Evolutionary conservation across 2,888 invertebrate species (phyloP).

Genomic region (Thalpophila matura): DNA sequence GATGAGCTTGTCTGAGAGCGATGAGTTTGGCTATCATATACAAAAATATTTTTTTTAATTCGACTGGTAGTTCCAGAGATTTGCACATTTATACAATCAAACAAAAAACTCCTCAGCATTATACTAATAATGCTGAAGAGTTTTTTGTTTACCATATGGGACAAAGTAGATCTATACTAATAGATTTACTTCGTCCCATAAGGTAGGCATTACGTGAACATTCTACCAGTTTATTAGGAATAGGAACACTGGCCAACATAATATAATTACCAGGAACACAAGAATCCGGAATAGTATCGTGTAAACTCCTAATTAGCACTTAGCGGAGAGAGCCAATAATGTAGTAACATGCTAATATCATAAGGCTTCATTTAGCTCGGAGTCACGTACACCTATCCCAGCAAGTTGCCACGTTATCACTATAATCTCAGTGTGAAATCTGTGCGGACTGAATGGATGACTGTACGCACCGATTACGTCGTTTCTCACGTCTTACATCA

Average conservation of each 20-base stretch:
- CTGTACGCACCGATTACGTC: slow-evolving; percentile 42
- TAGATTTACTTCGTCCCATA: too few relatives aligned
- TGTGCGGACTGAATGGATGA: slow-evolving; percentile 34
- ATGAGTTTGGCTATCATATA: too few relatives aligned
- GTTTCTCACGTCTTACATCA: slow-evolving; percentile 49
- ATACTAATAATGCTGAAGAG: too few relatives aligned
- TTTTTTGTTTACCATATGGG: too few relatives aligned
- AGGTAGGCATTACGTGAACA: too few relatives aligned
- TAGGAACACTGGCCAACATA: background rate
- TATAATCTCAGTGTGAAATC: slow-evolving; percentile 56
- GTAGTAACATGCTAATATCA: slow-evolving; percentile 22
- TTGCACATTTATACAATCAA: too few relatives aligned
- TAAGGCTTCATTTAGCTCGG: slow-evolving; percentile 7
- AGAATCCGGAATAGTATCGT: slow-evolving; percentile 16
- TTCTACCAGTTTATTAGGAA: background rate
- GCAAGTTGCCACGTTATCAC: slow-evolving; percentile 45
- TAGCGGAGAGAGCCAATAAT: slow-evolving; percentile 39
- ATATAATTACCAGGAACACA: slow-evolving; percentile 34
- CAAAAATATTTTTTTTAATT: too few relatives aligned
- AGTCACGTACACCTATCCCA: slow-evolving; percentile 32
- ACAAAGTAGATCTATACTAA: too few relatives aligned
- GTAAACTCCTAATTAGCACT: slow-evolving; percentile 31
- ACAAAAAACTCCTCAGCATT: too few relatives aligned
- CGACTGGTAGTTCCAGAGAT: too few relatives aligned
- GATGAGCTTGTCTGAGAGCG: too few relatives aligned